Percentiles rank a stretch among this genome's conserved stretches.
phyloP scores from a whole-genome alignment of 2,113 vertebrate species.

The Guaruba guarouba region DNA sequence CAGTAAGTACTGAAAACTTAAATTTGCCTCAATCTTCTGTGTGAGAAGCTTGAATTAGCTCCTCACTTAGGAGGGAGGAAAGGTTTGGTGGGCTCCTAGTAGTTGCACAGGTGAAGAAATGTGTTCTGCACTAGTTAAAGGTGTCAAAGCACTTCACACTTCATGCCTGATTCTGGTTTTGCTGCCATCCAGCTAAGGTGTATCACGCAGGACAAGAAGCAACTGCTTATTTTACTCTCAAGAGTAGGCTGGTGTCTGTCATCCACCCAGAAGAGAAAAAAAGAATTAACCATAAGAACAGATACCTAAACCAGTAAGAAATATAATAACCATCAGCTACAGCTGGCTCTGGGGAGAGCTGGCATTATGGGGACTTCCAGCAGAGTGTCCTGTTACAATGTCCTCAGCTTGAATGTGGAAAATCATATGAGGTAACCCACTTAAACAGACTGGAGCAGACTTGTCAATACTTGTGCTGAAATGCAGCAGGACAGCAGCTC shows the following conservation, averaged over 20 bases:
- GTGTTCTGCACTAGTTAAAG: not conserved
- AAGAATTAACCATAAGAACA: not conserved
- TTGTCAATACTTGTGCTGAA: not conserved
- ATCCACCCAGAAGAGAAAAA: not conserved
- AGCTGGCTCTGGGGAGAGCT: not conserved
- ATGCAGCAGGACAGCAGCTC: not conserved
- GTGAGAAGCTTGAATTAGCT: not conserved
- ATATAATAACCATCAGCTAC: not conserved
- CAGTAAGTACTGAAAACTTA: not conserved
- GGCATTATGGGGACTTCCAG: not conserved
- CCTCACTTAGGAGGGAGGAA: not conserved
- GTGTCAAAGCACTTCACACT: not conserved
- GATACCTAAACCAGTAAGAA: not conserved
- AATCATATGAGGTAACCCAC: not conserved
- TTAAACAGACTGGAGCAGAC: not conserved
- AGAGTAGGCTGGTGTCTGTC: not conserved
- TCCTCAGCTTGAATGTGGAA: not conserved
- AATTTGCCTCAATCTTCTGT: not conserved
- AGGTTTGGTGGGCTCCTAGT: not conserved
- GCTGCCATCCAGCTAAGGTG: not conserved
- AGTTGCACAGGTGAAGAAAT: not conserved
- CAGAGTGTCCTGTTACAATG: not conserved
- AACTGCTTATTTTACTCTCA: not conserved
- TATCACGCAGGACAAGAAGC: not conserved
- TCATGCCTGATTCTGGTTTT: not conserved